Percentiles rank a stretch among this genome's conserved stretches.
These are phyloP conservation scores for Nesoenas mayeri DNA, from an alignment of 2,113 vertebrate genomes.

Conservation along the genomic window DNA sequence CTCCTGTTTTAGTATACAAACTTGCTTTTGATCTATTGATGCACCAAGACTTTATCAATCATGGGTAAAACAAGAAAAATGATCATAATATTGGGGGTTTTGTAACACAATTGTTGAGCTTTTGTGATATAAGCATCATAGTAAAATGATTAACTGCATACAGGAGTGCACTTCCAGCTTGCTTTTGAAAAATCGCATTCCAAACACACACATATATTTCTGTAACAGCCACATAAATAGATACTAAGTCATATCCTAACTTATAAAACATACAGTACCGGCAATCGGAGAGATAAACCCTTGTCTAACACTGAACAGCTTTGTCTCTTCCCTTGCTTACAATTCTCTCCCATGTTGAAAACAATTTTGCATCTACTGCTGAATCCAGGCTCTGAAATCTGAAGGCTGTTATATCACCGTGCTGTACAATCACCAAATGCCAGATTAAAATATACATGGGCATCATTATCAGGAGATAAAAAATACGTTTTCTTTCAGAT, in stretches of 20 bases:
- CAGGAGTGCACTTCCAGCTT: background rate
- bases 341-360: background rate
- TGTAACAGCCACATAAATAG: background rate
- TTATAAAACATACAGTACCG: background rate
- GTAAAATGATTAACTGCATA: background rate
- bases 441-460: background rate
- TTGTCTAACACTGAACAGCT: background rate
- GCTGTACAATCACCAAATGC: background rate
- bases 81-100: background rate
- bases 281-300: slow-evolving; percentile 18
- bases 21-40: background rate
- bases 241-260: background rate
- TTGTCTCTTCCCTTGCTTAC: background rate
- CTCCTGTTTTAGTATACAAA: background rate
- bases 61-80: background rate
- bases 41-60: background rate
- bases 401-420: background rate
- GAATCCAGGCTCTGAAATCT: background rate
- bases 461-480: background rate
- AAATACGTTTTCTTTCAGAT: background rate
- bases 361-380: background rate
- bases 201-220: background rate
- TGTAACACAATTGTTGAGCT: background rate
- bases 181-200: background rate
- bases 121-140: background rate